These are phyloP conservation scores for Diaprepes abbreviatus DNA, from an alignment of 2,888 invertebrate species.

Conservation along the genomic window DNA sequence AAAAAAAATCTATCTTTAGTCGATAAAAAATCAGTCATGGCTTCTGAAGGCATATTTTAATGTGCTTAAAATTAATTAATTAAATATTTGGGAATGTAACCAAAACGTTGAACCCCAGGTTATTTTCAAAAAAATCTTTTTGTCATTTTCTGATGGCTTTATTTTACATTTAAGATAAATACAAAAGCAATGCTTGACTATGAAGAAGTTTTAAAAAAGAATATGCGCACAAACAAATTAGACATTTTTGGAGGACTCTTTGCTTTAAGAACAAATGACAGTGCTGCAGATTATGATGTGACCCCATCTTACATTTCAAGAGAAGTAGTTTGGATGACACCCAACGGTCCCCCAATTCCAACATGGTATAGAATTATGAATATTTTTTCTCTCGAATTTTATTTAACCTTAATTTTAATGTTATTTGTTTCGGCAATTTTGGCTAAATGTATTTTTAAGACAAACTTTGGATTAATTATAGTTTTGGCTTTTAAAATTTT, in stretches of 20 bases:
- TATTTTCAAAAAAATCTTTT: too few relatives aligned
- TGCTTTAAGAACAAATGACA: neutral
- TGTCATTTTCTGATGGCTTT: too few relatives aligned
- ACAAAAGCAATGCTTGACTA: neutral
- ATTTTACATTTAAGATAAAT: neutral
- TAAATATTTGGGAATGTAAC: too few relatives aligned
- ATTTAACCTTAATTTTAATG: neutral
- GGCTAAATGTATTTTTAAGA: neutral
- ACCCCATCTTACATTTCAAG: neutral
- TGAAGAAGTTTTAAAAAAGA: neutral
- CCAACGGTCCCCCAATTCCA: neutral
- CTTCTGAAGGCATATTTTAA: too few relatives aligned
- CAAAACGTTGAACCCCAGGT: too few relatives aligned
- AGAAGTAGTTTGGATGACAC: slow-evolving; percentile 2
- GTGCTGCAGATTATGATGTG: neutral
- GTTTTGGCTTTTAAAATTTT: neutral
- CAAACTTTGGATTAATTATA: neutral
- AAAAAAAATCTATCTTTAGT: too few relatives aligned
- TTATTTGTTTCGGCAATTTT: neutral
- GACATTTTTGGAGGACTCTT: slow-evolving; percentile 9
- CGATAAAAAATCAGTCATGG: too few relatives aligned
- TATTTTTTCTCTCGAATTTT: neutral
- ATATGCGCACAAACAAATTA: neutral
- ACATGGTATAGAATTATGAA: neutral
- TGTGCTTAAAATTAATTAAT: too few relatives aligned